Evolutionary conservation across 2,797 vertebrate genomes (phyloP), one percentile per base, ranked within the genome.

Genomic region (Melanotaenia pygmaea): DNA sequence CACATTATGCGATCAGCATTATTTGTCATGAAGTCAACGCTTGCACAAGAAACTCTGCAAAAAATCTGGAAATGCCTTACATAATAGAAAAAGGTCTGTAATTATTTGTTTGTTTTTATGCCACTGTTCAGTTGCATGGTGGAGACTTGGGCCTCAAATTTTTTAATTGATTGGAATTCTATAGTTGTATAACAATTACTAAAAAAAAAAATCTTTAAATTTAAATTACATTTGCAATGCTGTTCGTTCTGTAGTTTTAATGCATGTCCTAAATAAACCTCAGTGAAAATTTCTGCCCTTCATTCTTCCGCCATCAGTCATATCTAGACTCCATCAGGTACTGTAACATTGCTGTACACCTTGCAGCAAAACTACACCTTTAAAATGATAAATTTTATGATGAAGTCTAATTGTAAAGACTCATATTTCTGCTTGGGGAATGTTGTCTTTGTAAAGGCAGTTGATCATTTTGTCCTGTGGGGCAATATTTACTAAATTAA

Each of bases 11-110:
- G 13, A 22, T 70, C 30, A 24, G 26, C 28, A 56, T 20, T 32
- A 54, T 63, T 67, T 66, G 40, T 11, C 13, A 82, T 51, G 43
- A 22, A 43, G 38, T 12, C 14, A 43, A 16, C 4, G 40, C 13
- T 43, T 43, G 14, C 40, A 16, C 40, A 43, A 43, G 13, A 43
- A 43, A 43, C 40, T 40, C 4, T 10, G 35, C 35, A 34, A 37
- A 37, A 37, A 37, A 37, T 37, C 40, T 18, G 14, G 14, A 43
- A 43, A 43, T 43, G 40, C 40, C 5, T 18, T 43, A 6, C 40
- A 43, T 16, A 1, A 18, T 43, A 4, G 40, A 43, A 43, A 43
- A 20, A 20, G 38, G 16, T 18, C 14, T 43, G 16, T 5, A 18
- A 18, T 43, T 43, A 18, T 18, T 43, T 16, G 38, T 13, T 14